A percentile compares a stretch with the other conserved stretches of the same genome.
phyloP scores from a whole-genome alignment of 1,140 invertebrate genomes.

The Drosophila ficusphila region DNA sequence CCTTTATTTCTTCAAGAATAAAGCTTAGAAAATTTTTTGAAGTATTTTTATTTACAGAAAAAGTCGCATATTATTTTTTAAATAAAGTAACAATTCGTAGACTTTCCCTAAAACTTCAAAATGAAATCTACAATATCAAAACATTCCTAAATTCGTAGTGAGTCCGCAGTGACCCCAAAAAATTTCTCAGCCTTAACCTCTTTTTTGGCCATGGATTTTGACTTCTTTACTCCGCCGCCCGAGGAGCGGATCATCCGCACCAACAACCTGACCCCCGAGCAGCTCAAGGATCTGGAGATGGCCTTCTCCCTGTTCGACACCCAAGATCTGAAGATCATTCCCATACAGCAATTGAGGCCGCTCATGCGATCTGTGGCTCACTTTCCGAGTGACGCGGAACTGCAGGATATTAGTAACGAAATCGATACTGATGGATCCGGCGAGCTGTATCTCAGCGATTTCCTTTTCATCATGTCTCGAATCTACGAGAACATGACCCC shows the following conservation, averaged over 20 bases:
- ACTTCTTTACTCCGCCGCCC: conserved; percentile 49
- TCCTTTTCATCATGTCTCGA: conserved; percentile 50
- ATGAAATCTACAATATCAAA: neutral
- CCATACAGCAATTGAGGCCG: conserved; percentile 27
- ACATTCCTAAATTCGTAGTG: neutral
- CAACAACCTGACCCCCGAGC: conserved; percentile 33
- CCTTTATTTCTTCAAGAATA: too few species aligned
- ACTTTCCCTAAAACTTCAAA: neutral
- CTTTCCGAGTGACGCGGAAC: conserved; percentile 32
- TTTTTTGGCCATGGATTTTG: conserved; percentile 43
- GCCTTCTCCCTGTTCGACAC: conserved; percentile 54
- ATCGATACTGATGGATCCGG: conserved; percentile 44
- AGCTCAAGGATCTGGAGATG: conserved; percentile 33
- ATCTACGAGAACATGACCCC: conserved; percentile 41
- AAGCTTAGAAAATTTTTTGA: too few species aligned
- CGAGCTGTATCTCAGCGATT: conserved; percentile 57
- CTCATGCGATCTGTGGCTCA: conserved; percentile 45
- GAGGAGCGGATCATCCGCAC: conserved; percentile 48
- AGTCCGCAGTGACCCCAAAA: neutral
- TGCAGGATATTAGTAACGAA: conserved; percentile 38
- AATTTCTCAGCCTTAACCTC: neutral
- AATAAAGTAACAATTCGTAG: too few species aligned
- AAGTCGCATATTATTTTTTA: too few species aligned
- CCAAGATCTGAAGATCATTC: conserved; percentile 12
- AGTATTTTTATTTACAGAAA: too few species aligned